Evolutionary conservation across 2,113 vertebrate genomes (phyloP), one percentile per base, ranked within the genome.

Genomic region (Sinocyclocheilus rhinocerous): DNA sequence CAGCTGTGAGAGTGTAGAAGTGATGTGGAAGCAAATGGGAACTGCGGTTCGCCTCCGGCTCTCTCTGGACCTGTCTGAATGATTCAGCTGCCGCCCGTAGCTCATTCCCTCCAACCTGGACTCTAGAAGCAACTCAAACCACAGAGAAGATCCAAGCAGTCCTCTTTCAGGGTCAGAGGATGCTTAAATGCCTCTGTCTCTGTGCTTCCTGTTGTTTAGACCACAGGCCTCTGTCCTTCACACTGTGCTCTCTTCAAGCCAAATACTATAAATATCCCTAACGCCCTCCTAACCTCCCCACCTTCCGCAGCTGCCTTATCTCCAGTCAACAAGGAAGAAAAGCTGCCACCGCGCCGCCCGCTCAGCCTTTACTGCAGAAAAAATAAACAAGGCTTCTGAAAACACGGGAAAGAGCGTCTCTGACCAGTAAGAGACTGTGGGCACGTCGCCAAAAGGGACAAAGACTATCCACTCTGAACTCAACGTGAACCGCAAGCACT

Each of bases 171-270:
- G 55, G 86, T 45, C 85, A 84, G 81, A 89, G 87, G 89, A 91
- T 85, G 85, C 83, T 83, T 70, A 45, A 81, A 70, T 83, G 73
- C 59, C 79, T 67, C 76, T 52, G 73, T 65, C 59, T 50, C 57
- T 76, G 13, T n/a, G 59, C 22, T 89, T 90, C 85, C 85, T 91
- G 90, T 87, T 92, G 86, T 88, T 89, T 72, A 70, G 84, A 88
- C 78, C 59, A 57, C 82, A 55, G 33, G 4, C 61, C 29, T 84
- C 36, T 33, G 73, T 20, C 50, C 52, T 59, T 39, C 26, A 59
- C 24, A 22, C 73, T 36, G 22, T 22, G 39, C 63, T 63, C 69
- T 79, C 24, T 63, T 4, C 39, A 29, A 73, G 13, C 29, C 22
- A 16, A 83, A 11, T 55, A 67, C 81, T 83, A 81, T 81, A 87